Conservation (phyloP, 1,140 invertebrate species). For the Trichonephila clavata region DNA sequence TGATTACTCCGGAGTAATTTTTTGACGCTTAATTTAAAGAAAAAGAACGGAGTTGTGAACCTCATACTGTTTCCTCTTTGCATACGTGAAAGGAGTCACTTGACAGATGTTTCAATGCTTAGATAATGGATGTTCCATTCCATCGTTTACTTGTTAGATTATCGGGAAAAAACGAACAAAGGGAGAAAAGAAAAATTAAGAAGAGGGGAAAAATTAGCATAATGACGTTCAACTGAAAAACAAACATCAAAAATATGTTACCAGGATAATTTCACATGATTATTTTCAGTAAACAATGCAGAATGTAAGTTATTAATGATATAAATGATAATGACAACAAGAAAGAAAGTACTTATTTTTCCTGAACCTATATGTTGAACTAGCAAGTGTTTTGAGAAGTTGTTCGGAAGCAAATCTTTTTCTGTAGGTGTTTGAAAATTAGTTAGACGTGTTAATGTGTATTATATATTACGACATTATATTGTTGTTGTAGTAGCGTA, state of each 20-base stretch:
- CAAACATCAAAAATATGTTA: too few relatives aligned
- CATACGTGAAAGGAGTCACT: constrained; percentile 20
- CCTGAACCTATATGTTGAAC: not conserved
- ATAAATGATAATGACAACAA: not conserved
- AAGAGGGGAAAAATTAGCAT: constrained; percentile 40
- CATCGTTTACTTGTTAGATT: constrained; percentile 44
- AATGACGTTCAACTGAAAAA: constrained; percentile 36
- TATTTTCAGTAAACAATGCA: not conserved
- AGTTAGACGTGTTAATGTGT: too few relatives aligned
- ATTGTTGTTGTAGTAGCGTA: too few relatives aligned
- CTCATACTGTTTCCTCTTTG: constrained; percentile 50
- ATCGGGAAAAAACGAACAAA: not conserved
- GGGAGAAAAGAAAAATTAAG: not conserved
- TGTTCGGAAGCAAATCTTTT: not conserved
- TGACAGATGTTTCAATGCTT: constrained; percentile 67
- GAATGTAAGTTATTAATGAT: constrained; percentile 41
- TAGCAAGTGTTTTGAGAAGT: not conserved
- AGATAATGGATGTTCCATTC: constrained; percentile 47
- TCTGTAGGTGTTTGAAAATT: too few relatives aligned
- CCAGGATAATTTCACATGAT: not conserved
- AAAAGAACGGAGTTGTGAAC: constrained; percentile 38
- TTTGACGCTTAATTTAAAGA: constrained; percentile 71
- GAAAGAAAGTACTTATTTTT: not conserved
- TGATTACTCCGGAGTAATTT: constrained; percentile 72
- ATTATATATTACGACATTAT: too few relatives aligned